These are phyloP conservation scores for Peromyscus attwateri DNA, from an alignment of 2,797 vertebrate species.

Conservation along the genomic window DNA sequence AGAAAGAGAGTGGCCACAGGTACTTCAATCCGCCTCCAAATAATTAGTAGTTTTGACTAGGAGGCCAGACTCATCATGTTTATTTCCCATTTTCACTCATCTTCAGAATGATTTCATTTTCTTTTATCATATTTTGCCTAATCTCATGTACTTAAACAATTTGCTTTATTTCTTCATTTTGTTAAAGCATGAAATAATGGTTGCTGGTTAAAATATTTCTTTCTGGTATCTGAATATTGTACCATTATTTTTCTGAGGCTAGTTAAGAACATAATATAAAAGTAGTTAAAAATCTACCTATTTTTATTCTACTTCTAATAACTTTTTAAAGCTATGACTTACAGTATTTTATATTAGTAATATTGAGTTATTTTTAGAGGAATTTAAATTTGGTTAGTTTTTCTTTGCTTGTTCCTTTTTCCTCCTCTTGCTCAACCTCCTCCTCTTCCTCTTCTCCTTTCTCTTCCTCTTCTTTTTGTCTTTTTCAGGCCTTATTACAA, in stretches of 20 bases:
- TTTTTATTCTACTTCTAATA: conserved; percentile 34
- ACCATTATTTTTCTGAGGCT: background rate
- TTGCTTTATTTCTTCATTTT: background rate
- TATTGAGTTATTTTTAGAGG: background rate
- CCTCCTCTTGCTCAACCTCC: fast-evolving
- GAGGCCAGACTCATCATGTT: background rate
- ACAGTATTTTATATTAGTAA: conserved; percentile 3
- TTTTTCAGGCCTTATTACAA: background rate
- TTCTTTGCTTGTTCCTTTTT: background rate
- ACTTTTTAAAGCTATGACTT: background rate
- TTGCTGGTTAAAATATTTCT: background rate
- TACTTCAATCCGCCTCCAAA: conserved; percentile 2
- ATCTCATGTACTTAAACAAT: conserved; percentile 23
- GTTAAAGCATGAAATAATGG: background rate
- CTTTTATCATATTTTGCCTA: background rate
- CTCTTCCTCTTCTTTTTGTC: background rate
- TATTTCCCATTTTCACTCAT: background rate
- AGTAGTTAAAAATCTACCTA: background rate
- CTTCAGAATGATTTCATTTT: conserved; percentile 54
- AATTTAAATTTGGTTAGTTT: background rate
- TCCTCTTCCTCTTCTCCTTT: no score
- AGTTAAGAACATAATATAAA: background rate
- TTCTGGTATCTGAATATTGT: background rate
- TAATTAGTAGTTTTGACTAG: background rate
- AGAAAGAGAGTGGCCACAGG: background rate